phyloP scores from a whole-genome alignment of 2,888 invertebrate species.

The Actias luna region DNA sequence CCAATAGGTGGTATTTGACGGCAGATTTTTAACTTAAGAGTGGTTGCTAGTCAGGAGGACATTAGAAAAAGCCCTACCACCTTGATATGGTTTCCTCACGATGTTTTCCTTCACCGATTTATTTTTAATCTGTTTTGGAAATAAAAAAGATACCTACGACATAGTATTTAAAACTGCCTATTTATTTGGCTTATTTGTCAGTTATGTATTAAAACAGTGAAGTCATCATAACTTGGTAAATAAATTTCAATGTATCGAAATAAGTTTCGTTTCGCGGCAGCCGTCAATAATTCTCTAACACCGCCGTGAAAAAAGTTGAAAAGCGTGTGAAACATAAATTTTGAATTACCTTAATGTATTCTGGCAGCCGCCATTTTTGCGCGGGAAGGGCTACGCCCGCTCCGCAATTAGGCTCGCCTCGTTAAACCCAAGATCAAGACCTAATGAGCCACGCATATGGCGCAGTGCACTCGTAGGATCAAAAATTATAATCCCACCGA shows the following conservation, averaged over 20 bases:
- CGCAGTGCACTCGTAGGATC: conserved; percentile 70
- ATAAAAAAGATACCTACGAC: too few species aligned
- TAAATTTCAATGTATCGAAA: not conserved
- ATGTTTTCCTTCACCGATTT: too few species aligned
- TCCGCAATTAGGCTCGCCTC: conserved; percentile 73
- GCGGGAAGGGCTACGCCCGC: conserved; percentile 39
- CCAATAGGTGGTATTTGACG: too few species aligned
- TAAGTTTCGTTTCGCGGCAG: not conserved
- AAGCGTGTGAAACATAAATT: conserved; percentile 59
- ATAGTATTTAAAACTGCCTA: too few species aligned
- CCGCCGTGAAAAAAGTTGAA: conserved; percentile 42
- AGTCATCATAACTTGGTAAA: not conserved
- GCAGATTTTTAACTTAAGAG: too few species aligned
- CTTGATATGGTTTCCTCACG: too few species aligned
- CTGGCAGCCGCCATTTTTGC: conserved; percentile 55
- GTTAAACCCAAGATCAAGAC: conserved; percentile 72
- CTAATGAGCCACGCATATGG: conserved; percentile 76
- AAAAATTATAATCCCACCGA: conserved; percentile 64
- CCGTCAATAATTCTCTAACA: not conserved
- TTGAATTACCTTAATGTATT: conserved; percentile 58
- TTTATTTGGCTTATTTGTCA: too few species aligned
- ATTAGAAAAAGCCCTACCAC: too few species aligned
- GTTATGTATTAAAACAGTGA: too few species aligned
- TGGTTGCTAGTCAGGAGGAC: too few species aligned
- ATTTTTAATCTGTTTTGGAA: too few species aligned